Evolutionary conservation across 2,888 invertebrate species (phyloP), one percentile per base, ranked within the genome.

Genomic region (Parnassius glacialis): DNA sequence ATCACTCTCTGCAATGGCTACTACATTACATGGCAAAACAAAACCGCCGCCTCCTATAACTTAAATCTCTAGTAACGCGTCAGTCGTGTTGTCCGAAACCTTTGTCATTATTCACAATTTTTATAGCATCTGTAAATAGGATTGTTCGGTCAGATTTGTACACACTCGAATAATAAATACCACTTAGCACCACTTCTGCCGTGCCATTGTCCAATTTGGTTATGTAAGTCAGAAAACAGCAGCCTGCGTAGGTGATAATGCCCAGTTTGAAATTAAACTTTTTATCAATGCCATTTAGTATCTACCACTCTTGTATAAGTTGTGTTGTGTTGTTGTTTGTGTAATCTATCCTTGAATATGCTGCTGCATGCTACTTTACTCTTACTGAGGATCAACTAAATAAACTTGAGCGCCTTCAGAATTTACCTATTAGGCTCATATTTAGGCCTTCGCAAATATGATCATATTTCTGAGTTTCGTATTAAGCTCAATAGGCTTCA

Each of bases 121-220:
- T 54, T 59, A 53, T 61, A 51, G 58, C 25, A 50, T 52, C 12
- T 25, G 53, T 56, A 59, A 34, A 64, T 61, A 57, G 65, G 64
- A 63, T 67, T 72, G 64, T 65, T 66, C 63, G 66, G 11, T 44
- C 12, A 13, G 47, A 43, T 50, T 44, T 43, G 51, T 48, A 63
- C 47, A 65, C 61, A 61, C 47, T 53, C 25, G 52, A 44, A 68
- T 71, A 72, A 67, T 67, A 65, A 72, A 67, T 67, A 65, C 61
- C 70, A 67, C 64, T 73, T 73, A 73, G 70, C 72, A 63, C 48
- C 16, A 13, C 52, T 47, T 48, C 61, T 61, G 56, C 52, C 64
- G 56, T 43, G 55, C 62, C 59, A 59, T 61, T 64, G 61, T 68
- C 59, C 25, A 10, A 16, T 47, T 34, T 13, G 51, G 44, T 59